These are phyloP conservation scores for Tachuris rubrigastra DNA, from an alignment of 2,113 vertebrate species.

Conservation along the genomic window DNA sequence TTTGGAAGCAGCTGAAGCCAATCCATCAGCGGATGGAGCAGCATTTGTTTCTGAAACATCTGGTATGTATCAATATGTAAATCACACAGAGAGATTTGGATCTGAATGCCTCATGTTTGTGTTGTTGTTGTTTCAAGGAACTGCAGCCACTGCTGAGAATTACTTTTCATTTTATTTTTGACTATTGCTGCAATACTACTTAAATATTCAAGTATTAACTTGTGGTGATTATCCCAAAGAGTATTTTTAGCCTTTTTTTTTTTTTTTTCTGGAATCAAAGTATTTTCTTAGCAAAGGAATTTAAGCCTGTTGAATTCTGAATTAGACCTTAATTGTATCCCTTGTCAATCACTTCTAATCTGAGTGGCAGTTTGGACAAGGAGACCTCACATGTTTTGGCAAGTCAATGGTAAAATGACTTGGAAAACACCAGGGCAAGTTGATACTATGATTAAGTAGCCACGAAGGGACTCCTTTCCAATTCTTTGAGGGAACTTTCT, in stretches of 20 bases:
- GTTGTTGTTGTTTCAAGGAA: slow-evolving; percentile 60
- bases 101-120: slow-evolving; percentile 45
- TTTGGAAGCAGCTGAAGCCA: slow-evolving; percentile 11
- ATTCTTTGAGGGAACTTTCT: not conserved
- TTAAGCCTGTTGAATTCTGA: slow-evolving; percentile 53
- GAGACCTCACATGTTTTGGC: slow-evolving; percentile 56
- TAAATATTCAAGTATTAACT: not conserved
- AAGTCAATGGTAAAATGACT: slow-evolving; percentile 7
- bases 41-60: slow-evolving; percentile 65
- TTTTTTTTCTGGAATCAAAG: slow-evolving; percentile 34
- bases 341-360: slow-evolving; percentile 65
- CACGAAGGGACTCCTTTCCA: slow-evolving; percentile 7
- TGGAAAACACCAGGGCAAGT: slow-evolving; percentile 25
- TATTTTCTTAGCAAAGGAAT: slow-evolving; percentile 43
- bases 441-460: slow-evolving; percentile 33
- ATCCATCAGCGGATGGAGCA: slow-evolving; percentile 43
- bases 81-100: slow-evolving; percentile 31
- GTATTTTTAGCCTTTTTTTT: not conserved
- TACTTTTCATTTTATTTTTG: not conserved
- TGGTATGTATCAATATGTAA: slow-evolving; percentile 64
- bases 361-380: slow-evolving; percentile 15
- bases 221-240: not conserved
- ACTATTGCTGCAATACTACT: not conserved
- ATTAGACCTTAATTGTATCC: slow-evolving; percentile 65
- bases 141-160: slow-evolving; percentile 28